Percentiles rank a stretch among this genome's conserved stretches.
Evolutionary conservation across 53 echinoderm and acorn worm genomes (phyloP).

Genomic region (Stichopus horrens): DNA sequence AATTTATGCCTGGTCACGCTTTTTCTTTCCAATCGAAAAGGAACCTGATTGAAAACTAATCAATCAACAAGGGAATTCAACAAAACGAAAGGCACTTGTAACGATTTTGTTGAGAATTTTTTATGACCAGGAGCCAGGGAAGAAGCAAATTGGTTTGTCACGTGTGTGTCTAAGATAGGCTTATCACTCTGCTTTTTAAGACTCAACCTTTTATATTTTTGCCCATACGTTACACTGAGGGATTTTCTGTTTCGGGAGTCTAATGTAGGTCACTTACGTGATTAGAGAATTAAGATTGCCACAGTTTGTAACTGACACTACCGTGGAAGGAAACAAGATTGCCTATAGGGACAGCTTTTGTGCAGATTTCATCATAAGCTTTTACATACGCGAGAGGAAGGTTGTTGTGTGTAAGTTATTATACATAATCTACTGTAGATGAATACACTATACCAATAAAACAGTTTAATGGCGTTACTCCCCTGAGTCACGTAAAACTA

Average conservation of each 20-base stretch:
- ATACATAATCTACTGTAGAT: no score
- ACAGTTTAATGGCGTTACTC: no score
- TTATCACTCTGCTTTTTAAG: neutral
- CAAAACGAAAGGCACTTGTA: neutral
- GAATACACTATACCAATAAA: no score
- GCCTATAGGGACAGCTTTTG: neutral
- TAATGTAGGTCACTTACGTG: constrained; percentile 14
- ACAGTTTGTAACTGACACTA: neutral
- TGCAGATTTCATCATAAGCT: neutral
- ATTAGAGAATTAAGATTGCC: neutral
- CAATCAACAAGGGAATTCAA: neutral
- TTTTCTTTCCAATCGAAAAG: neutral
- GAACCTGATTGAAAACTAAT: constrained; percentile 3
- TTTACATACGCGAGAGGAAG: neutral
- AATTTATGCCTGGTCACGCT: neutral
- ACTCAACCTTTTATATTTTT: neutral
- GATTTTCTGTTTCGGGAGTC: neutral
- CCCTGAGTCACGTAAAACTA: no score
- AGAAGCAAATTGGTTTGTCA: constrained; percentile 6
- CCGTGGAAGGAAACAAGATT: neutral
- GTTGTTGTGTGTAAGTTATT: neutral
- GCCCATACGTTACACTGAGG: neutral
- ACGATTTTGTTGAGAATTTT: neutral
- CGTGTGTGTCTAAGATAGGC: neutral
- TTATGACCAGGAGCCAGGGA: neutral